Conservation (phyloP, 2,113 vertebrate species). For the Gobio gobio region DNA sequence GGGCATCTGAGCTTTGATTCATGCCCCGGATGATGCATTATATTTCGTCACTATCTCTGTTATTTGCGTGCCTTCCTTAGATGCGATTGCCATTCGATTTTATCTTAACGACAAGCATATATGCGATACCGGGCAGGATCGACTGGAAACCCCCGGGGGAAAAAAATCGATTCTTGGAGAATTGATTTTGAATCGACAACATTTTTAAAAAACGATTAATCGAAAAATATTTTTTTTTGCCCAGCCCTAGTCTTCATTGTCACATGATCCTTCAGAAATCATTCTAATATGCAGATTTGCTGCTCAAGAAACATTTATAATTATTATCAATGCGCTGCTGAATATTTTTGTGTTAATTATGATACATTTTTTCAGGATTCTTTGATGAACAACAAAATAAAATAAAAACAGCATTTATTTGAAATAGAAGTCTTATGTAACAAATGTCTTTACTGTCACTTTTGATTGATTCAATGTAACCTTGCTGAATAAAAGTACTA, state of each 20-base stretch:
- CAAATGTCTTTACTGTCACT: background rate
- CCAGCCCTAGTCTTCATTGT: background rate
- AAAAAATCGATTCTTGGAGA: no score
- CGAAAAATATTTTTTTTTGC: no score
- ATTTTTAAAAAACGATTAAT: no score
- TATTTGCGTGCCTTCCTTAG: no score
- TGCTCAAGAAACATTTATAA: background rate
- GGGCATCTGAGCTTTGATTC: no score
- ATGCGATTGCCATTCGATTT: no score
- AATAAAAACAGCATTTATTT: background rate
- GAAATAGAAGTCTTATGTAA: background rate
- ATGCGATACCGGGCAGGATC: no score
- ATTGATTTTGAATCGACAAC: no score
- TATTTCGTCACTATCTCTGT: no score
- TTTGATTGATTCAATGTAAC: background rate
- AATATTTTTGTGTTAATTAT: background rate
- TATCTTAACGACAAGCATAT: no score
- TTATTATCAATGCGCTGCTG: background rate
- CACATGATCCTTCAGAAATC: background rate
- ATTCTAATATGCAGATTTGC: background rate
- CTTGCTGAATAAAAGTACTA: background rate
- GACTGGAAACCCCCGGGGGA: no score
- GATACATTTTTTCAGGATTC: background rate
- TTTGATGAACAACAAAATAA: background rate
- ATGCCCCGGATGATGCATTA: no score